Evolutionary conservation across 2,113 vertebrate species (phyloP).

Genomic region (Lepus europaeus): DNA sequence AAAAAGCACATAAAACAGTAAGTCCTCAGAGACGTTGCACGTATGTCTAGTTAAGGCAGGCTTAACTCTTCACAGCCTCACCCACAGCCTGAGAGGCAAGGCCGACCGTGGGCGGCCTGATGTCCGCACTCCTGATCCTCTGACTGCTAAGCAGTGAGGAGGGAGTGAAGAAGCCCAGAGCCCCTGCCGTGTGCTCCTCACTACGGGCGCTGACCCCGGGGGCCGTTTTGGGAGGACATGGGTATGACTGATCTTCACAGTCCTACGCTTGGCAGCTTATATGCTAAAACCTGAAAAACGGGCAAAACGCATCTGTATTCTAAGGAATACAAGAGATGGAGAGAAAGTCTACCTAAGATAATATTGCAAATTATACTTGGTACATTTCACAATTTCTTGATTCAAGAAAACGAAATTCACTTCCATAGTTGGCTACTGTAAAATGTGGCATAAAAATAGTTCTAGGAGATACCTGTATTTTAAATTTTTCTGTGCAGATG

Average conservation of each 20-base stretch:
- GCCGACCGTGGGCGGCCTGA: no score
- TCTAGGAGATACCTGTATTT: conserved; percentile 63
- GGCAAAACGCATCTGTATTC: conserved; percentile 75
- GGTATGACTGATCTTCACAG: conserved; percentile 80
- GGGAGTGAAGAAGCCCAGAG: conserved; percentile 61
- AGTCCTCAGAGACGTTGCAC: conserved; percentile 57
- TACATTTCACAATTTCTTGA: conserved; percentile 80
- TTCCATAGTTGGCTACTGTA: conserved; percentile 76
- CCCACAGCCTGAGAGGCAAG: conserved; percentile 6
- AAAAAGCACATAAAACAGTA: conserved; percentile 61
- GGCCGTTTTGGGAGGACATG: conserved; percentile 15
- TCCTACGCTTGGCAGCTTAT: conserved; percentile 73
- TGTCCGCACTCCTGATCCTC: conserved; percentile 32
- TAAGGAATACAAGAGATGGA: conserved; percentile 67
- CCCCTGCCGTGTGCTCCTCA: conserved; percentile 53
- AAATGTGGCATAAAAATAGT: conserved; percentile 76
- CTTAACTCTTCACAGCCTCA: background rate
- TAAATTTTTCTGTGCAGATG: conserved; percentile 49
- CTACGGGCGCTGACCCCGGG: background rate
- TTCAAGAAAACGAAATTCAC: conserved; percentile 78
- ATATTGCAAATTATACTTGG: conserved; percentile 72
- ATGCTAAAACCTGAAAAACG: conserved; percentile 62
- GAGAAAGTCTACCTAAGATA: conserved; percentile 68
- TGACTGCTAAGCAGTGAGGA: background rate
- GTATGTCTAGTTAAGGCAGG: conserved; percentile 60